These are phyloP conservation scores for Chaetura pelagica DNA, from an alignment of 2,113 vertebrate species.

Conservation along the genomic window DNA sequence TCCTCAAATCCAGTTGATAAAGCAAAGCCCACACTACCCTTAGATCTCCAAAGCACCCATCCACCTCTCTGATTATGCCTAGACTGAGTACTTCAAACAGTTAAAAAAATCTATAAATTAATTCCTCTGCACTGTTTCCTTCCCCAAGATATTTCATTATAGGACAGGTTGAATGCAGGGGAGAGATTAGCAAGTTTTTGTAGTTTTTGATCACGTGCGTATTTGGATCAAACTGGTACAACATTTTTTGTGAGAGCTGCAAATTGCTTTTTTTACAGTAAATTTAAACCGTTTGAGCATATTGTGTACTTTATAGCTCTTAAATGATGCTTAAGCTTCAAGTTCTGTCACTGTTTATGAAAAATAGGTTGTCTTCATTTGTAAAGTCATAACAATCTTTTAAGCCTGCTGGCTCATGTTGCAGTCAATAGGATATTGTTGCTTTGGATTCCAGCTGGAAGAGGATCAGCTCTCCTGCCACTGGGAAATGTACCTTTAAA, in stretches of 20 bases:
- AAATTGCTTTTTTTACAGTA: not conserved
- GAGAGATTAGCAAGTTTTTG: not conserved
- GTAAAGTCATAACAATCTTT: not conserved
- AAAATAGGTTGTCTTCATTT: conserved; percentile 1
- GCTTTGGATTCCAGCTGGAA: not conserved
- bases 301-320: not conserved
- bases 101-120: not conserved
- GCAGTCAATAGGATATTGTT: not conserved
- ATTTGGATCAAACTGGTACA: not conserved
- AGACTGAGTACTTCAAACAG: not conserved
- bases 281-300: conserved; percentile 3
- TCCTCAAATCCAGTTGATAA: not conserved
- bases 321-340: not conserved
- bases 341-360: not conserved
- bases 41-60: not conserved
- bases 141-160: not conserved
- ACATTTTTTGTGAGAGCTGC: not conserved
- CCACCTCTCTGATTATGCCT: not conserved
- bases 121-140: not conserved
- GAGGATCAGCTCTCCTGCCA: not conserved
- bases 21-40: not conserved
- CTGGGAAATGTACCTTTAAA: conserved; percentile 24
- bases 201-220: not conserved
- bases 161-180: not conserved
- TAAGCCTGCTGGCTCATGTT: not conserved